Evolutionary conservation across 1,140 invertebrate species (phyloP), one percentile per base, ranked within the genome.

Genomic region (Condylostylus longicornis): DNA sequence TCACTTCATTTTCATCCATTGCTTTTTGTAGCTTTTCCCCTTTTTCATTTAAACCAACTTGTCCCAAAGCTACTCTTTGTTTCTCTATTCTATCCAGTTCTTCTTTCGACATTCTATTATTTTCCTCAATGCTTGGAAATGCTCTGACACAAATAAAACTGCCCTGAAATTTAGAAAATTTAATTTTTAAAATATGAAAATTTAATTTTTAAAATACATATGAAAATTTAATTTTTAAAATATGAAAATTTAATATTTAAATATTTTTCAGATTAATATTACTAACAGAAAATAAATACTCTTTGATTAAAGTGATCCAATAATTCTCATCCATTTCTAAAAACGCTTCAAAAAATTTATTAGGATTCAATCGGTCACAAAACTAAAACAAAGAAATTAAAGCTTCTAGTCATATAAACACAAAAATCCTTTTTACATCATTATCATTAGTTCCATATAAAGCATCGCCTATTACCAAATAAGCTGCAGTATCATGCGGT

Each of bases 391-490:
- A 38, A 44, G n/a, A 37, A 14, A 32, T 25, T 25, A 25, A 8
- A 25, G 7, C n/a, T 8, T 8, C n/a, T n/a, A 25, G 7, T 25
- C 23, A 25, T n/a, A 25, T 25, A 25, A 25, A 9, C 9, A 21
- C 9, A 12, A 38, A 7, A 35, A 20, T 12, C 7, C 34, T 18
- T 18, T 67, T 74, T 62, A 86, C 81, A 61, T 86, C 80, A 44
- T 76, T 60, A 41, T 78, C 69, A 14, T 63, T 71, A 30, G 75
- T 68, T 8, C 85, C 83, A 61, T 87, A 90, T 14, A 93, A 62
- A 45, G 82, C 74, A 57, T 91, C 82, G 1, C 76, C 78, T 50
- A 91, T 82, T 20, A 83, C 68, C 45, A 76, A 71, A 50, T 74
- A 77, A 2, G 82, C 77, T 21, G 89, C 60, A 6, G 73, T 63